Evolutionary conservation across 2,888 invertebrate species (phyloP).

Genomic region (Synergus japonicus): DNA sequence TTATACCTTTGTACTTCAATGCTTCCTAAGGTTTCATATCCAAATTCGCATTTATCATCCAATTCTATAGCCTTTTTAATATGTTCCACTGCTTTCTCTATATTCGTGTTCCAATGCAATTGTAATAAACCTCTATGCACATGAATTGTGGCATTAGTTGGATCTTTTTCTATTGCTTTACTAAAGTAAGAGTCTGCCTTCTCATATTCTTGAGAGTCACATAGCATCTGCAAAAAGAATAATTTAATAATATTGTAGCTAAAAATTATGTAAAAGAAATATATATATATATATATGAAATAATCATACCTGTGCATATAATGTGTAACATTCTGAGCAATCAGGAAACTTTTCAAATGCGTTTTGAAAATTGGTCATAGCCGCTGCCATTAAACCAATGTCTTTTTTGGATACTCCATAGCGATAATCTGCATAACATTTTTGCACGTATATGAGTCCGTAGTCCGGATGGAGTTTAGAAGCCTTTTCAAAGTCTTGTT

Average conservation of each 20-base stretch:
- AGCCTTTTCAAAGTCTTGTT: slow-evolving; percentile 89
- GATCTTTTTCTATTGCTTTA: slow-evolving; percentile 89
- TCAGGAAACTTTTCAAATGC: slow-evolving; percentile 89
- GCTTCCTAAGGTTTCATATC: slow-evolving; percentile 96
- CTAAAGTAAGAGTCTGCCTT: slow-evolving; percentile 90
- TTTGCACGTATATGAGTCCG: slow-evolving; percentile 92
- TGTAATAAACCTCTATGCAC: slow-evolving; percentile 92
- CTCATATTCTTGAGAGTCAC: slow-evolving; percentile 90
- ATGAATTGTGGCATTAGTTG: slow-evolving; percentile 89
- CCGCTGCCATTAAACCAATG: slow-evolving; percentile 81
- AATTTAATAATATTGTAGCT: not conserved
- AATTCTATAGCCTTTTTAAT: slow-evolving; percentile 90
- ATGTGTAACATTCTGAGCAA: slow-evolving; percentile 91
- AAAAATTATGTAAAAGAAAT: not conserved
- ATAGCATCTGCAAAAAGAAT: slow-evolving; percentile 80
- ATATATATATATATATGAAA: too few relatives aligned
- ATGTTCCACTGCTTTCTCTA: slow-evolving; percentile 86
- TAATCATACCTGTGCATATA: slow-evolving; percentile 88
- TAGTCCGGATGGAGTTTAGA: slow-evolving; percentile 90
- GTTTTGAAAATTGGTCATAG: slow-evolving; percentile 86
- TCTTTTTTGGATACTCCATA: slow-evolving; percentile 82
- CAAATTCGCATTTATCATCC: slow-evolving; percentile 96
- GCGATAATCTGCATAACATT: slow-evolving; percentile 93
- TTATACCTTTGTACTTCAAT: slow-evolving; percentile 89
- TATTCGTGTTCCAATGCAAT: slow-evolving; percentile 91